Base-by-base conservation (phyloP, 1,140 invertebrate species). In the Neodiprion pinetum region DNA sequence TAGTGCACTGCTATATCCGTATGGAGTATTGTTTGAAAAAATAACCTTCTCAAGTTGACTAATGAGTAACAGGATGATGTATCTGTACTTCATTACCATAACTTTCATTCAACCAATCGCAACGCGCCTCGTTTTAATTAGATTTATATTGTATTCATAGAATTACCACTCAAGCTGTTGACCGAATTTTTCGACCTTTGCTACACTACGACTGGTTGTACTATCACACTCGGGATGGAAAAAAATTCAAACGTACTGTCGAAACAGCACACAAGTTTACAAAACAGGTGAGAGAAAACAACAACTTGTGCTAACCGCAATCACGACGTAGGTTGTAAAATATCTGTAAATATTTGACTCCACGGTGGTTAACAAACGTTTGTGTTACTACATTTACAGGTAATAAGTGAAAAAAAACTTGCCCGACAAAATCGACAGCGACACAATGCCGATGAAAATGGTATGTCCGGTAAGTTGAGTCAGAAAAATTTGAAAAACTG, bases 251-350 rank as follows among this genome's bases (percentile, higher is more conserved):
- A 23, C 74, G 80, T 71, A 85, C 85, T 67, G 69, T 93, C 7
- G 80, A 90, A 11, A 83, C 85, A 71, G 81, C 93, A 12, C 91
- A 93, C 77, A 79, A 78, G n/a, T 92, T 93, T 75, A 91, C 91
- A 3, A 81, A 86, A 67, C 81, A 89, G 76, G 90, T 92, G 75
- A 76, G 78, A 53, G 40, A 17, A 14, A 0, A 74, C 28, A 48
- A 67, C 53, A 53, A 11, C n/a, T 5, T 12, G 4, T 61, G n/a
- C 53, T 12, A 17, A 61, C 53, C n/a, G 8, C n/a, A 61, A 61
- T 9, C 8, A 61, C 11, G n/a, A 61, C 53, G n/a, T 14, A 17
- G n/a, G 4, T 4, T 17, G 3, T 61, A 61, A 14, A 5, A 12
- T 14, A 14, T 61, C 53, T 61, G 4, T 9, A 17, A 61, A 61